phyloP scores from a whole-genome alignment of 2,113 vertebrate species.

The Gallinago paraguaiae region DNA sequence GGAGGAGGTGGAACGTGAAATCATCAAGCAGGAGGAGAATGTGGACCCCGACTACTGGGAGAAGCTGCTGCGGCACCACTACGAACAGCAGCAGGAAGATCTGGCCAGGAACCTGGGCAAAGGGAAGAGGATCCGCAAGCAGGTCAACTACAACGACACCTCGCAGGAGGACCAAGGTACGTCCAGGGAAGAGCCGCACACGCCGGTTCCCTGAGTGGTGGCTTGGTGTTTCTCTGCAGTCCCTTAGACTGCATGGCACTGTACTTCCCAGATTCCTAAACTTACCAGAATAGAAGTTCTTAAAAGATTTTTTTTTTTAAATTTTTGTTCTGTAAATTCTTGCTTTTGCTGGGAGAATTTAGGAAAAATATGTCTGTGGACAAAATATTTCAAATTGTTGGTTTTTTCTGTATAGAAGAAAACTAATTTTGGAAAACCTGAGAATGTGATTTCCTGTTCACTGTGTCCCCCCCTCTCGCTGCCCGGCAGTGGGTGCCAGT shows the following conservation, averaged over 20 bases:
- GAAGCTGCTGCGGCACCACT: conserved; percentile 95
- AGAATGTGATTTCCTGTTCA: neutral
- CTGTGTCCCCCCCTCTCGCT: neutral
- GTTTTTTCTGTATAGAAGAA: neutral
- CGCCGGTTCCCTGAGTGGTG: fast-evolving
- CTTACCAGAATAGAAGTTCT: neutral
- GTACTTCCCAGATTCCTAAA: neutral
- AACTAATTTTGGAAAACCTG: neutral
- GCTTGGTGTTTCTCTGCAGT: neutral
- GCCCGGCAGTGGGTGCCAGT: neutral
- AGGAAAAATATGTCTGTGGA: neutral
- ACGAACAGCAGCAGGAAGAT: conserved; percentile 98
- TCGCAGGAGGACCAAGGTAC: conserved; percentile 98
- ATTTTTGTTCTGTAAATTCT: neutral
- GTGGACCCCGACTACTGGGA: conserved; percentile 99
- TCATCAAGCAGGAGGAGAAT: conserved; percentile 99
- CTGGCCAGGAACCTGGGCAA: conserved; percentile 95
- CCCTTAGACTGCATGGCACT: neutral
- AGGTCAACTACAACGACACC: conserved; percentile 98
- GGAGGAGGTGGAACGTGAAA: conserved; percentile 97
- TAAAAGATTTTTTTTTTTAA: neutral
- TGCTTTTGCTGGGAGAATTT: neutral
- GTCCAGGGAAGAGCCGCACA: neutral
- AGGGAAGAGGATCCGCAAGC: conserved; percentile 95
- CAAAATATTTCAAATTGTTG: neutral